Evolutionary conservation across 2,113 vertebrate genomes (phyloP).

Genomic region (Oryzias curvinotus): DNA sequence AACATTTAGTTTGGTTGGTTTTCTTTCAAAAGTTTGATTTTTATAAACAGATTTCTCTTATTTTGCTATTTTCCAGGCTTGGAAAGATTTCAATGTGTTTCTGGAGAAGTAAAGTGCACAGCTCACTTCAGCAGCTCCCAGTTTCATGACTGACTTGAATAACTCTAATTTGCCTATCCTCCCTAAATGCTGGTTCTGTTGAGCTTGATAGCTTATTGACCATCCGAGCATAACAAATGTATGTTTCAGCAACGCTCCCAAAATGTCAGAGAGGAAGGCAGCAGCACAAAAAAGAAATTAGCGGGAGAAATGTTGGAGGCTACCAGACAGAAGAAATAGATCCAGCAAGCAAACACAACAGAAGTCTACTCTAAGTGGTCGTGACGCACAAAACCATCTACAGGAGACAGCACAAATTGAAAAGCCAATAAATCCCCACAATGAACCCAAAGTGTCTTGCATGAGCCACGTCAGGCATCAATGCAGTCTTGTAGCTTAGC

Average conservation of each 20-base stretch:
- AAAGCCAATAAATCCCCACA: slow-evolving; percentile 61
- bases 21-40: too few species aligned
- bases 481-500: slow-evolving; percentile 59
- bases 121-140: not conserved
- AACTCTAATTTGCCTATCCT: slow-evolving; percentile 7
- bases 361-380: slow-evolving; percentile 27
- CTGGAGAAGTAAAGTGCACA: not conserved
- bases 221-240: slow-evolving; percentile 1
- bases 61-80: too few species aligned
- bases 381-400: slow-evolving; percentile 26
- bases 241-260: slow-evolving; percentile 32
- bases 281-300: slow-evolving; percentile 13
- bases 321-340: slow-evolving; percentile 13
- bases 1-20: not conserved
- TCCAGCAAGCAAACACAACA: slow-evolving; percentile 26
- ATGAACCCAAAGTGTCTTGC: slow-evolving; percentile 37
- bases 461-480: slow-evolving; percentile 23
- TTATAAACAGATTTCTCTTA: too few species aligned
- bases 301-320: not conserved
- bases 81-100: not conserved
- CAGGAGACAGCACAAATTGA: slow-evolving; percentile 48
- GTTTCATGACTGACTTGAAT: slow-evolving; percentile 31
- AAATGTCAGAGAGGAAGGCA: slow-evolving; percentile 11
- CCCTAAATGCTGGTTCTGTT: not conserved
- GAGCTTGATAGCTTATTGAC: slow-evolving; percentile 31